These are phyloP conservation scores for Mylabris phalerata DNA, from an alignment of 1,140 invertebrate genomes.

Conservation along the genomic window DNA sequence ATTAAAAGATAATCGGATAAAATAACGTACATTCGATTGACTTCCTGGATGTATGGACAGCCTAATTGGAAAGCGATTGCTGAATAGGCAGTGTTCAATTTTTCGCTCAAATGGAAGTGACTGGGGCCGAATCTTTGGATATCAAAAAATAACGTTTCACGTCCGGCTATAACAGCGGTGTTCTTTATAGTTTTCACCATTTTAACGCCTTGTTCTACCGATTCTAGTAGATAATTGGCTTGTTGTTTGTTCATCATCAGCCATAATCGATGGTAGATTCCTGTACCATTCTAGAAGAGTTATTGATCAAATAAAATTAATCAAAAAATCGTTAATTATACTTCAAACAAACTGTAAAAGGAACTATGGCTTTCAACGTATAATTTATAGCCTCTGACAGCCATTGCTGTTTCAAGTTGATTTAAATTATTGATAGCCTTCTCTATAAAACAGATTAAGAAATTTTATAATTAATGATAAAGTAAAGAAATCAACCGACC, in stretches of 20 bases:
- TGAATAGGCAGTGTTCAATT: slow-evolving; percentile 63
- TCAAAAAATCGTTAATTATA: slow-evolving; percentile 9
- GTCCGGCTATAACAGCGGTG: slow-evolving; percentile 56
- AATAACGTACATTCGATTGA: slow-evolving; percentile 56
- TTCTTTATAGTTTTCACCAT: slow-evolving; percentile 49
- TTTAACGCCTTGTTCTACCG: slow-evolving; percentile 58
- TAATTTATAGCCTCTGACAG: slow-evolving; percentile 50
- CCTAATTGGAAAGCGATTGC: slow-evolving; percentile 66
- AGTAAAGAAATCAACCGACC: slow-evolving; percentile 29
- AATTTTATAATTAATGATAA: neutral
- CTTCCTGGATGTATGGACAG: slow-evolving; percentile 60
- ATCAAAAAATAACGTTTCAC: slow-evolving; percentile 64
- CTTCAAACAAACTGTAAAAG: slow-evolving; percentile 59
- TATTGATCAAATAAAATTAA: neutral
- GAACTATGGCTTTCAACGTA: slow-evolving; percentile 63
- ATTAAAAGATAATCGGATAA: neutral
- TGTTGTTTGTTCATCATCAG: slow-evolving; percentile 53
- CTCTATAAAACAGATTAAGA: slow-evolving; percentile 38
- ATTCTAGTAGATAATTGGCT: slow-evolving; percentile 49
- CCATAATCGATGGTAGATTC: slow-evolving; percentile 58
- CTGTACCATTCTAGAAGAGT: slow-evolving; percentile 59
- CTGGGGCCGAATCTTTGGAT: slow-evolving; percentile 59
- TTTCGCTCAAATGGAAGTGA: slow-evolving; percentile 65
- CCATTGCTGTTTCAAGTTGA: slow-evolving; percentile 56
- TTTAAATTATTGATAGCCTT: slow-evolving; percentile 56